A percentile compares a stretch with the other conserved stretches of the same genome.
These are phyloP conservation scores for Plectrocnemia conspersa DNA, from an alignment of 1,140 invertebrate species.

Conservation along the genomic window DNA sequence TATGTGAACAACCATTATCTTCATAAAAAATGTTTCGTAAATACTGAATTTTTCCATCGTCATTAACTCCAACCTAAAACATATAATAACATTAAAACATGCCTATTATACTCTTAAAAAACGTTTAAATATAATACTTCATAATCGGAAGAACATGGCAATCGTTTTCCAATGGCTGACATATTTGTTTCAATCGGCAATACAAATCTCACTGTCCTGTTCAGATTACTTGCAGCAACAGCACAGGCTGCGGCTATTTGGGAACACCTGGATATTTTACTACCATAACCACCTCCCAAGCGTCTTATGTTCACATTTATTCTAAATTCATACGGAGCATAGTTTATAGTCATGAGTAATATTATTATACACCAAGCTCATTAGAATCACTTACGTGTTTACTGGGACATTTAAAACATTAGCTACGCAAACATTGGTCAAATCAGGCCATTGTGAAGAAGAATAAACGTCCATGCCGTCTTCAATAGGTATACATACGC, in stretches of 20 bases:
- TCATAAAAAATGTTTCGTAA: conserved; percentile 56
- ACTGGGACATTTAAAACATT: conserved; percentile 48
- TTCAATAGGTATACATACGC: conserved; percentile 55
- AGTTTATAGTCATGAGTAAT: neutral
- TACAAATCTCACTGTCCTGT: conserved; percentile 61
- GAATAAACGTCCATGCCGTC: conserved; percentile 57
- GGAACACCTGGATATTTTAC: conserved; percentile 57
- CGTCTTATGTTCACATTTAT: conserved; percentile 61
- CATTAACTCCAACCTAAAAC: conserved; percentile 55
- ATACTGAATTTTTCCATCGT: conserved; percentile 62
- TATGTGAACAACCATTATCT: conserved; percentile 58
- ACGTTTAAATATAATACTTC: conserved; percentile 38
- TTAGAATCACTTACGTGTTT: conserved; percentile 38
- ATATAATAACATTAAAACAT: neutral
- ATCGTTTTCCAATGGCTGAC: conserved; percentile 58
- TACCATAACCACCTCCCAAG: conserved; percentile 69
- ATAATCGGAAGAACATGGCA: conserved; percentile 50
- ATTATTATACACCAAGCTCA: neutral
- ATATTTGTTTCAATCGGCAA: conserved; percentile 64
- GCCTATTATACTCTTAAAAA: neutral
- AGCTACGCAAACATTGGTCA: conserved; percentile 57
- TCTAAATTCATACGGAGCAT: conserved; percentile 40
- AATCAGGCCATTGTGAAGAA: conserved; percentile 65
- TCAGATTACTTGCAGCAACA: conserved; percentile 56
- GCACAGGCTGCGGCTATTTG: conserved; percentile 57